Evolutionary conservation across 2,113 vertebrate genomes (phyloP).

Genomic region (Lamprologus callipterus): DNA sequence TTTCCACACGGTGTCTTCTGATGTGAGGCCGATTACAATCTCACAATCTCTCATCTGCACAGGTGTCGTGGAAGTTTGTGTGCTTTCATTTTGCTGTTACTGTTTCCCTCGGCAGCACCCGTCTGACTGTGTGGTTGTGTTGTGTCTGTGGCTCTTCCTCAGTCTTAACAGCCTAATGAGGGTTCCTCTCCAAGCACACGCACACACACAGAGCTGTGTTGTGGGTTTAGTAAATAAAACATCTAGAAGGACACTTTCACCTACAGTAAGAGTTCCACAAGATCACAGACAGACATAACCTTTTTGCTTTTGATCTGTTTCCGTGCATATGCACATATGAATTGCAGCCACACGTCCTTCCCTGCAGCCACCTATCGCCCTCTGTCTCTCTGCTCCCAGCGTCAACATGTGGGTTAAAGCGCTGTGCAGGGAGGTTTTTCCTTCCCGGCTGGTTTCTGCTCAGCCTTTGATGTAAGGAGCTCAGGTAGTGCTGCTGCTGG

Average conservation of each 20-base stretch:
- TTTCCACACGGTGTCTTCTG: neutral
- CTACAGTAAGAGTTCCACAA: neutral
- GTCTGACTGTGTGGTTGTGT: slow-evolving; percentile 17
- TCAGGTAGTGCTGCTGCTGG: slow-evolving; percentile 42
- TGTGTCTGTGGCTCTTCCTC: slow-evolving; percentile 38
- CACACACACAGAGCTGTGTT: neutral
- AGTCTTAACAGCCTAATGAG: neutral
- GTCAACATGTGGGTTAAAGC: slow-evolving; percentile 53
- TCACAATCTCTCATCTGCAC: neutral
- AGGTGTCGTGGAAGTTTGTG: slow-evolving; percentile 26
- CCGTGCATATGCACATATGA: neutral
- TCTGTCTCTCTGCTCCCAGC: neutral
- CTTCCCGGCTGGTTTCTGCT: slow-evolving; percentile 20
- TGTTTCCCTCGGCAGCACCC: neutral
- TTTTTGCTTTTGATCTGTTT: neutral
- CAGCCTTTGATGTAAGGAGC: slow-evolving; percentile 36
- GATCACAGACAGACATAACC: neutral
- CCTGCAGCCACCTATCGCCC: neutral
- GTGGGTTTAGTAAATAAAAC: neutral
- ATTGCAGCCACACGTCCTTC: slow-evolving; percentile 3
- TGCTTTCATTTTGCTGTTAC: slow-evolving; percentile 22
- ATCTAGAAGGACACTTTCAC: neutral
- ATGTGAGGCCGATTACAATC: neutral
- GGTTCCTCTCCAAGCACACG: neutral
- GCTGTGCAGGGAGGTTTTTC: neutral